Evolutionary conservation across 2,797 vertebrate genomes (phyloP), one percentile per base, ranked within the genome.

Genomic region (Argyrosomus regius): DNA sequence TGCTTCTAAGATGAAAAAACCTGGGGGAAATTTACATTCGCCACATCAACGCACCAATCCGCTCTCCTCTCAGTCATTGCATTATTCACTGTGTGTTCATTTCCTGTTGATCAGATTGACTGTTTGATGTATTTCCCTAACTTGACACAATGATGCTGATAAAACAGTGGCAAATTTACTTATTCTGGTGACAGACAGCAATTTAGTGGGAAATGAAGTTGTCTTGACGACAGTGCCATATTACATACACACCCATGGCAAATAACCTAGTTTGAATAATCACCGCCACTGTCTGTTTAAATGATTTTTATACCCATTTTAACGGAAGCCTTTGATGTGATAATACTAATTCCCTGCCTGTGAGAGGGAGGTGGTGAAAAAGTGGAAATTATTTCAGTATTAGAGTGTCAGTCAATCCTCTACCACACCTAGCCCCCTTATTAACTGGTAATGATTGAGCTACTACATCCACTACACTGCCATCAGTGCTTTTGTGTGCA

Each of bases 201-300:
- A 96, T 97, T 97, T 96, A 91, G 95, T 89, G 96, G 92, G 96
- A 97, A 97, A 99, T 99, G 95, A 99, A 98, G 97, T 97, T 97
- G 97, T 97, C 96, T 94, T 85, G 88, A 91, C 85, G 92, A 91
- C 93, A 93, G 95, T 95, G 96, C 95, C 94, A 92, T 96, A 96
- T 96, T 97, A 96, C 96, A 96, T 95, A 96, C 95, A 96, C 94
- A 96, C 95, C 88, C 94, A 39, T 53, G 94, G 96, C 96, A 97
- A 98, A 98, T 97, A 98, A 96, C 96, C 96, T 96, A 94, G 96
- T 97, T 96, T 97, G 96, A 98, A 97, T 98, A 98, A 98, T 98
- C 97, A 95, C 96, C 93, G 93, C 91, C 95, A 96, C 95, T 96
- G 97, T 97, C 97, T 97, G 96, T 97, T 98, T 97, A 97, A 98